Percentiles rank a stretch among this genome's conserved stretches.
These are phyloP conservation scores for Ceramica pisi DNA, from an alignment of 2,888 invertebrate species.

Conservation along the genomic window DNA sequence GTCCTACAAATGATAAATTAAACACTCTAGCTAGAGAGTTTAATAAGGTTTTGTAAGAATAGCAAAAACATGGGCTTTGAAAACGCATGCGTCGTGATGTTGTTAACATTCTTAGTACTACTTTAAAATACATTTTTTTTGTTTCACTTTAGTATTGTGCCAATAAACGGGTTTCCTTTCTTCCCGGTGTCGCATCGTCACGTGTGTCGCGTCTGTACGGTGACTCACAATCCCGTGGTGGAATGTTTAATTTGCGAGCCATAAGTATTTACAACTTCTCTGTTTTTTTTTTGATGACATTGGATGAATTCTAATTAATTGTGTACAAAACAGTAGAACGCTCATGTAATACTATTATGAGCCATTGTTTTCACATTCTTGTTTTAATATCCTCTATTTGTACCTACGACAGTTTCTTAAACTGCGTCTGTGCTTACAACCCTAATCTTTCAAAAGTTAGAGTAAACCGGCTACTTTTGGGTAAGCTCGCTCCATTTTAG, in stretches of 20 bases:
- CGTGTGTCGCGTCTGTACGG: neutral
- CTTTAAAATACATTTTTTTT: neutral
- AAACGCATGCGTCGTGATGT: neutral
- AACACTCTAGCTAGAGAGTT: neutral
- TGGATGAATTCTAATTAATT: neutral
- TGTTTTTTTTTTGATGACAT: too few relatives aligned
- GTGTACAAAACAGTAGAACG: too few relatives aligned
- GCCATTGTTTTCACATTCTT: too few relatives aligned
- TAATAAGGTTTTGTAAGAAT: neutral
- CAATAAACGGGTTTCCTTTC: neutral
- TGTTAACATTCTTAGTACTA: neutral
- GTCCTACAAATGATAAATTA: too few relatives aligned
- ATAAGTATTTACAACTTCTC: neutral
- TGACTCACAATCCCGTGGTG: neutral
- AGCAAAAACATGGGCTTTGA: neutral
- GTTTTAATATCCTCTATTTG: too few relatives aligned
- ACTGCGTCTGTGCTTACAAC: too few relatives aligned
- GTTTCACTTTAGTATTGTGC: neutral
- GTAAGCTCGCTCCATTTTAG: too few relatives aligned
- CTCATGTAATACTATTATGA: too few relatives aligned
- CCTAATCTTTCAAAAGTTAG: too few relatives aligned
- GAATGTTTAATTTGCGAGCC: neutral
- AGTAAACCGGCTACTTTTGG: too few relatives aligned
- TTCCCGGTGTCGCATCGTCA: neutral
- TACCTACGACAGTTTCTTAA: too few relatives aligned